Base-by-base conservation (phyloP, 1,140 invertebrate genomes). In the Meteorus sp. region DNA sequence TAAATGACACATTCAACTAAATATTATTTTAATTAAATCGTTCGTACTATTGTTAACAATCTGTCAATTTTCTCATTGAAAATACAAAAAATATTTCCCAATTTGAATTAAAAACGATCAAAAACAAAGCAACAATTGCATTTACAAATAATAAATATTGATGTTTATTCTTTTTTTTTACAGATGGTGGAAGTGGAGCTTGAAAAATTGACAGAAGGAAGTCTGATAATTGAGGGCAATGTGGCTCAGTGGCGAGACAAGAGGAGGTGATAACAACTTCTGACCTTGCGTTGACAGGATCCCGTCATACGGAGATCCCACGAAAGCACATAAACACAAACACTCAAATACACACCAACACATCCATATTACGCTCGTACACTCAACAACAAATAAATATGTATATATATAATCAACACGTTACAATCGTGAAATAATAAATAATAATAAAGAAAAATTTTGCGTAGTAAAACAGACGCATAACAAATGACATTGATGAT, bases 201-300 rank as follows among this genome's bases (percentile, higher is more conserved):
- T 22, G 29, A 13, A 5, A 15, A 37, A 33, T 11, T 8, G 41
- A 39, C 50, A 41, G 45, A 35, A 45, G 61, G 64, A 62, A 64
- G 53, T 60, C 65, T 61, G 54, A 61, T 56, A 59, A 65, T 55
- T 64, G 66, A 68, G 63, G 70, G 70, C 69, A 63, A 77, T 75
- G 75, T 71, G 70, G 72, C 62, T 76, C 59, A 76, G 70, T 65
- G 71, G 72, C 61, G 71, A 76, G 70, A 72, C 73, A 54, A 66
- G 72, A 77, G 72, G 71, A 77, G 75, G 74, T 78, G 76, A 79
- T 76, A 76, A 76, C 65, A 61, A 74, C 68, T 78, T 77, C 67
- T 79, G 77, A 79, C 74, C 74, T 76, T 72, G 64, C 61, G 66
- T 73, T 50, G 29, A 60, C 69, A 61, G 69, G 62, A 62, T 68